These are phyloP conservation scores for Dasypolia templi DNA, from an alignment of 2,888 invertebrate species.

Conservation along the genomic window DNA sequence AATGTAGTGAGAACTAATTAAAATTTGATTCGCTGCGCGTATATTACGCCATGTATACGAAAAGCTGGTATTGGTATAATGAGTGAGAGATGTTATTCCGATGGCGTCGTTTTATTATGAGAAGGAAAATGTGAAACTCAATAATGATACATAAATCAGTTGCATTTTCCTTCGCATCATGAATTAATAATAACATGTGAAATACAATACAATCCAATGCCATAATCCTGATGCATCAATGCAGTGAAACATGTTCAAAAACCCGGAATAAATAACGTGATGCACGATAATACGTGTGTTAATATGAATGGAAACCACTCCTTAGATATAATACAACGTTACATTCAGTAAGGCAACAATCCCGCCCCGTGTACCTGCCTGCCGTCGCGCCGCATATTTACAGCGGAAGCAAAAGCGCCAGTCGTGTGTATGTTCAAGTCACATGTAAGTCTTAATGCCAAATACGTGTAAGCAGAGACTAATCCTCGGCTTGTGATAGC, in stretches of 20 bases:
- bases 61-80: conserved; percentile 26
- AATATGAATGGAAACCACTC: conserved; percentile 2
- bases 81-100: conserved; percentile 51
- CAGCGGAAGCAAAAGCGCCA: conserved; percentile 48
- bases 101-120: conserved; percentile 11
- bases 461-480: conserved; percentile 6
- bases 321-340: background rate
- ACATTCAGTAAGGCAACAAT: too few species aligned
- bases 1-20: conserved; percentile 18
- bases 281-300: conserved; percentile 24
- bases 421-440: background rate
- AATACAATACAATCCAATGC: background rate
- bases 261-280: conserved; percentile 26
- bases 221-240: conserved; percentile 4
- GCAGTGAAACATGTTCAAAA: conserved; percentile 19
- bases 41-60: background rate
- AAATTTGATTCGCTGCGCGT: conserved; percentile 34
- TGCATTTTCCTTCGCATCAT: conserved; percentile 19
- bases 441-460: background rate
- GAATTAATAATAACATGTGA: background rate
- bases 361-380: background rate
- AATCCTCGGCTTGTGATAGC: background rate
- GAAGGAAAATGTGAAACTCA: conserved; percentile 6
- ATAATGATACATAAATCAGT: background rate
- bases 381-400: conserved; percentile 16